phyloP scores from a whole-genome alignment of 2,797 vertebrate genomes.

The Manis pentadactyla region DNA sequence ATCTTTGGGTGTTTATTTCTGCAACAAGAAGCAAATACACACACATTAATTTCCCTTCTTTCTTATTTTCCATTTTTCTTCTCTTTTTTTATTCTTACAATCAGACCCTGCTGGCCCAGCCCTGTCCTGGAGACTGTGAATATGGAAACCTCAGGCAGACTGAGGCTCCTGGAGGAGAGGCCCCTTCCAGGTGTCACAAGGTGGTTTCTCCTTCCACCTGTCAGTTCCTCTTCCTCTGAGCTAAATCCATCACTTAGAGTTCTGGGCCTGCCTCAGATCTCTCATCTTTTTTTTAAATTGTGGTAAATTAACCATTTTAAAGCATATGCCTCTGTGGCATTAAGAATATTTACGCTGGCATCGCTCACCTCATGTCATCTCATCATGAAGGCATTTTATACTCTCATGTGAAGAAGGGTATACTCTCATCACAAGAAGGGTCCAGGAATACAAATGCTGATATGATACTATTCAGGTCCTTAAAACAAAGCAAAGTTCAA shows the following conservation, averaged over 20 bases:
- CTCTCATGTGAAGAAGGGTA: too few species aligned
- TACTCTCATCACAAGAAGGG: too few species aligned
- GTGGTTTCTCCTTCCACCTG: neutral
- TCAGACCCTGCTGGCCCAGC: neutral
- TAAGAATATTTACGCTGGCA: neutral
- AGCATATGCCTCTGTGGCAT: neutral
- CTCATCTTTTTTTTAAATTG: neutral
- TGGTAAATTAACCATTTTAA: neutral
- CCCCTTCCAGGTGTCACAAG: neutral
- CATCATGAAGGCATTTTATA: too few species aligned
- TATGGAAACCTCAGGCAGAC: too few species aligned
- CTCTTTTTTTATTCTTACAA: neutral
- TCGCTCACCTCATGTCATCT: too few species aligned
- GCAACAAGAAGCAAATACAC: neutral
- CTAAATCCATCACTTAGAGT: neutral
- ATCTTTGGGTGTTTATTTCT: neutral
- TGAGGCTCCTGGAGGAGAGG: neutral
- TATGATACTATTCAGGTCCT: too few species aligned
- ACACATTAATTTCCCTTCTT: neutral
- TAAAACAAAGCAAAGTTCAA: too few species aligned
- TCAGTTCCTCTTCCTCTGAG: neutral
- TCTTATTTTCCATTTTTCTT: neutral
- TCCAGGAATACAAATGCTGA: too few species aligned
- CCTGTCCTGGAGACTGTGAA: neutral
- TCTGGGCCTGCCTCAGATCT: neutral